Percentiles rank a stretch among this genome's conserved stretches.
These are phyloP conservation scores for Anguilla obscura DNA, from an alignment of 2,797 vertebrate genomes.

Conservation along the genomic window DNA sequence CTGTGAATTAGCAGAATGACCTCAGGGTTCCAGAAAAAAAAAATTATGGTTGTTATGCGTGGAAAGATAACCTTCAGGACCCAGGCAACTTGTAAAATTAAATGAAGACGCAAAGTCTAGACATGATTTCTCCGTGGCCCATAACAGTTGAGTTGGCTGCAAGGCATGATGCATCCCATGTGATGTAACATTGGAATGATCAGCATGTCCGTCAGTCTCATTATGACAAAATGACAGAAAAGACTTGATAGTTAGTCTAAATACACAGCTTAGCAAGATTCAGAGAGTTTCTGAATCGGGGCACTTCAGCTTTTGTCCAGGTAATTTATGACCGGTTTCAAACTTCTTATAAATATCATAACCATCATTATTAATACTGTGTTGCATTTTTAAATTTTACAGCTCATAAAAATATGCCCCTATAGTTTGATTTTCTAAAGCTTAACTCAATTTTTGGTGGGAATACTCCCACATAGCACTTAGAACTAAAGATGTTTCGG, in stretches of 20 bases:
- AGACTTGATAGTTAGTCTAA: background rate
- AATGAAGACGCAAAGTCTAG: constrained; percentile 40
- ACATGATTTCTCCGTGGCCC: constrained; percentile 31
- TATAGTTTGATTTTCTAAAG: background rate
- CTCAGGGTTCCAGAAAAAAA: constrained; percentile 23
- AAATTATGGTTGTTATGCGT: background rate
- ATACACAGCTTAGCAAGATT: background rate
- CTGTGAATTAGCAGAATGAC: constrained; percentile 18
- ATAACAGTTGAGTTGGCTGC: background rate
- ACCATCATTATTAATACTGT: background rate
- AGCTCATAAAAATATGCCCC: constrained; percentile 11
- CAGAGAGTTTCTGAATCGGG: background rate
- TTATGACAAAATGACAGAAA: background rate
- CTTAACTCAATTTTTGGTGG: background rate
- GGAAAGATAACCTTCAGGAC: constrained; percentile 25
- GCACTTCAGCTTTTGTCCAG: background rate
- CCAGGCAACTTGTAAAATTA: constrained; percentile 32
- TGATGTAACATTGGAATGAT: background rate
- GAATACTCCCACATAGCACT: background rate
- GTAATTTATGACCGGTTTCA: background rate
- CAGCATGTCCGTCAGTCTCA: background rate
- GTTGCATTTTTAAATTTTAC: constrained; percentile 12
- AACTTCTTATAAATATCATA: background rate
- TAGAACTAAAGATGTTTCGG: background rate
- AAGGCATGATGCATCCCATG: constrained; percentile 30